These are phyloP conservation scores for Rhyzopertha dominica DNA, from an alignment of 1,140 invertebrate genomes.

Conservation along the genomic window DNA sequence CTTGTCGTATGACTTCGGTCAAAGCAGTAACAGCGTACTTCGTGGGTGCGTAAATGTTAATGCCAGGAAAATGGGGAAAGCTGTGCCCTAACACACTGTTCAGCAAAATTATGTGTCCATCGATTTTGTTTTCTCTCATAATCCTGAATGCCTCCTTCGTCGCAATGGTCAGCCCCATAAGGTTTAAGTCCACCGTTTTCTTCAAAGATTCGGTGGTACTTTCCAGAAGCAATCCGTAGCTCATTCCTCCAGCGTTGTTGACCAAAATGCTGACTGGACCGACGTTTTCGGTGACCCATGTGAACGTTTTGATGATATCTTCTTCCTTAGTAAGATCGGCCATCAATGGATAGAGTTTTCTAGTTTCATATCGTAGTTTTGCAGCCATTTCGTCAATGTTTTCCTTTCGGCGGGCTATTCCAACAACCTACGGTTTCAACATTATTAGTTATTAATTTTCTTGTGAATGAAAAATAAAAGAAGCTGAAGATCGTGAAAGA, in stretches of 20 bases:
- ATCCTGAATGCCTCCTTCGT: conserved; percentile 49
- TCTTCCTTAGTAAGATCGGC: conserved; percentile 59
- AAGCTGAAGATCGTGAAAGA: too few relatives aligned
- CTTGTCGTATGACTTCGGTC: conserved; percentile 52
- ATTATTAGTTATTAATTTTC: too few relatives aligned
- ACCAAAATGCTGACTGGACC: conserved; percentile 58
- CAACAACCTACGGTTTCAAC: too few relatives aligned
- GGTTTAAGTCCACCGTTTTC: conserved; percentile 4
- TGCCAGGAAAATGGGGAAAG: conserved; percentile 14
- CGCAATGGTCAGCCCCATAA: conserved; percentile 49
- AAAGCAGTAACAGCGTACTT: conserved; percentile 56
- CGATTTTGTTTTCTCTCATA: conserved; percentile 7
- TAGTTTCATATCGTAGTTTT: neutral
- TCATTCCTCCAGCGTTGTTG: too few relatives aligned
- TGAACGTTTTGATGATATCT: conserved; percentile 58
- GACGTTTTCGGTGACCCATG: conserved; percentile 49
- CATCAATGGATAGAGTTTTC: conserved; percentile 44
- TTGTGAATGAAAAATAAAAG: too few relatives aligned
- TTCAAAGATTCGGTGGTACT: conserved; percentile 11
- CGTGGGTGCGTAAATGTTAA: conserved; percentile 53
- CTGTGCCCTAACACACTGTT: conserved; percentile 25
- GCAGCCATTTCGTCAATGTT: neutral
- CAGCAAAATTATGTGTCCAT: conserved; percentile 11
- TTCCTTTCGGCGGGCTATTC: too few relatives aligned
- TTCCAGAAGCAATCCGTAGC: too few relatives aligned